Conservation (phyloP, 2,797 vertebrate genomes). For the Rhinichthys osculus region DNA sequence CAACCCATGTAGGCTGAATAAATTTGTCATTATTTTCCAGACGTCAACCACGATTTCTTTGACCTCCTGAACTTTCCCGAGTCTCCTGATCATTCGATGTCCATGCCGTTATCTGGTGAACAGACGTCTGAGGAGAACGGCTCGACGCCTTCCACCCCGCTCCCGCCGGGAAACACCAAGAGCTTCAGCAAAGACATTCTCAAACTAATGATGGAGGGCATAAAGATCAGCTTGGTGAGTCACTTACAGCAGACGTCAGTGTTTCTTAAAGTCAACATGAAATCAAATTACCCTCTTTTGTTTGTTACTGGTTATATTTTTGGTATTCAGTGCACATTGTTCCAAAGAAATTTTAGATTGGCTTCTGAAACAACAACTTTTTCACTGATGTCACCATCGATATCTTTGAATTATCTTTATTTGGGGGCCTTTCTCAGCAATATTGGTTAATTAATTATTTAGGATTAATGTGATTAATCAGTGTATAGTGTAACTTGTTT, state of each 20-base stretch:
- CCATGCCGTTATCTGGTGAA: slow-evolving; percentile 78
- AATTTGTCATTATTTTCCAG: slow-evolving; percentile 67
- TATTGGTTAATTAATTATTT: background rate
- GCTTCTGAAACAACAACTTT: background rate
- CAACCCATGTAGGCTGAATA: background rate
- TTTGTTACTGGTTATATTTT: background rate
- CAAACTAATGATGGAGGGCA: slow-evolving; percentile 90
- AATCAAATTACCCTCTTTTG: background rate
- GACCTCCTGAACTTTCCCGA: slow-evolving; percentile 89
- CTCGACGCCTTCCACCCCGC: slow-evolving; percentile 74
- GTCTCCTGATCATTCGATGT: slow-evolving; percentile 78
- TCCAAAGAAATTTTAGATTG: background rate
- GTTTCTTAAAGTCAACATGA: background rate
- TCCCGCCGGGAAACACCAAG: slow-evolving; percentile 79
- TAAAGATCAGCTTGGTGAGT: slow-evolving; percentile 89
- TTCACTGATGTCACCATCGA: background rate
- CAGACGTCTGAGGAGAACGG: slow-evolving; percentile 78
- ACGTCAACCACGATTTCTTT: slow-evolving; percentile 85
- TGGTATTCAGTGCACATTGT: background rate
- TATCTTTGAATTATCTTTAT: background rate
- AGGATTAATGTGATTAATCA: background rate
- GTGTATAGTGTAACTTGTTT: background rate
- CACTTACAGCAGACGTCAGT: background rate
- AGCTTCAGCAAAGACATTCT: slow-evolving; percentile 92
- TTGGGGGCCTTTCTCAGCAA: background rate